phyloP scores from a whole-genome alignment of 2,113 vertebrate species.

The Hypomesus transpacificus region DNA sequence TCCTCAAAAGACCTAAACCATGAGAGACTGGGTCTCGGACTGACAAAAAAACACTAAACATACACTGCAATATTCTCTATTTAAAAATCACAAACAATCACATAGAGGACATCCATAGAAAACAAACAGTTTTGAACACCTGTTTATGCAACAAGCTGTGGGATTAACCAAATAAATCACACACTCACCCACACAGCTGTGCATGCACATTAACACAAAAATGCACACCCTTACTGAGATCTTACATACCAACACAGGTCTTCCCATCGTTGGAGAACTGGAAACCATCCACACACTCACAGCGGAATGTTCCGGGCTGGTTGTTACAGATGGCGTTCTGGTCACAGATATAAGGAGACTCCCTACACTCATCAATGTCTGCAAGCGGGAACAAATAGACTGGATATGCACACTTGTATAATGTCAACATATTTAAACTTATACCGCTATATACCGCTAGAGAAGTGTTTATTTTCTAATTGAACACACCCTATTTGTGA shows the following conservation, averaged over 20 bases:
- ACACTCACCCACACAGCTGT: neutral
- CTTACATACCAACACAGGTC: constrained; percentile 80
- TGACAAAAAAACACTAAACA: too few species aligned
- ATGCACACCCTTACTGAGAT: constrained; percentile 3
- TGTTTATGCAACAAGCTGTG: constrained; percentile 5
- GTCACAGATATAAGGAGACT: constrained; percentile 74
- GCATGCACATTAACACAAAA: constrained; percentile 19
- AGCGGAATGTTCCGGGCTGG: constrained; percentile 84
- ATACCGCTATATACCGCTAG: too few species aligned
- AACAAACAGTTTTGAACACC: constrained; percentile 20
- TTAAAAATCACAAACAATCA: neutral
- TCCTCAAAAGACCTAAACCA: too few species aligned
- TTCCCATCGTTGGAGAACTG: constrained; percentile 72
- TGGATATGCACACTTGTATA: too few species aligned
- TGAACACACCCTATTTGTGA: neutral
- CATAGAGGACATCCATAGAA: neutral
- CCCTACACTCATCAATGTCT: constrained; percentile 86
- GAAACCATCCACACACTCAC: constrained; percentile 79
- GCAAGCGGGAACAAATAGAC: neutral
- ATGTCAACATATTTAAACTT: too few species aligned
- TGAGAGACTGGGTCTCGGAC: too few species aligned
- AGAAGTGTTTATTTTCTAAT: too few species aligned
- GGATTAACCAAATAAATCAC: neutral
- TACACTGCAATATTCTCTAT: too few species aligned
- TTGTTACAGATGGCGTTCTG: constrained; percentile 78